A percentile compares a stretch with the other conserved stretches of the same genome.
Conservation (phyloP, 2,797 vertebrate species). For the Phataginus tricuspis region DNA sequence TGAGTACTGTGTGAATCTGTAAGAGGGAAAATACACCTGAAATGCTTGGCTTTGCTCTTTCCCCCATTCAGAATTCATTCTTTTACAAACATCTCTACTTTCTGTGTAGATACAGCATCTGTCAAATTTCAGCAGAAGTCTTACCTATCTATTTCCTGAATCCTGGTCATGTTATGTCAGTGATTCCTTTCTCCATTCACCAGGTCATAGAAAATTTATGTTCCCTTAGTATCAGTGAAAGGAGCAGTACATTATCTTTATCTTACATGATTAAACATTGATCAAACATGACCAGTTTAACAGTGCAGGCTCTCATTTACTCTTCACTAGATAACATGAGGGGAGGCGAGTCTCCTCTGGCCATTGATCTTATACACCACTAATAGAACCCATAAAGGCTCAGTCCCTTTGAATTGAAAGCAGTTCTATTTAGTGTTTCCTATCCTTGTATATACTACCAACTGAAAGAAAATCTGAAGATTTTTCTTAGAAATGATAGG, state of each 20-base stretch:
- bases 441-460: constrained; percentile 77
- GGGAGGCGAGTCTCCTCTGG: neutral
- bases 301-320: constrained; percentile 70
- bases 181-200: neutral
- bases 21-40: neutral
- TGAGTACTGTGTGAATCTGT: neutral
- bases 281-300: constrained; percentile 72
- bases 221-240: constrained; percentile 72
- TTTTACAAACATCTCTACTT: neutral
- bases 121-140: constrained; percentile 16
- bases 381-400: constrained; percentile 65
- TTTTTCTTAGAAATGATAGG: constrained; percentile 75
- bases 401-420: constrained; percentile 80
- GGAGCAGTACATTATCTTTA: neutral
- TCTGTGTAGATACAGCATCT: neutral
- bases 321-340: constrained; percentile 52
- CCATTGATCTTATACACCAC: neutral
- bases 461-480: constrained; percentile 73
- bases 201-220: neutral
- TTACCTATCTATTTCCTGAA: constrained; percentile 19
- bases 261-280: constrained; percentile 73
- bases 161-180: neutral
- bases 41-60: neutral
- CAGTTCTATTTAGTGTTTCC: constrained; percentile 76
- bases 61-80: neutral